A percentile compares a stretch with the other conserved stretches of the same genome.
Conservation (phyloP, 2,797 vertebrate genomes). For the Aphelocoma californica region DNA sequence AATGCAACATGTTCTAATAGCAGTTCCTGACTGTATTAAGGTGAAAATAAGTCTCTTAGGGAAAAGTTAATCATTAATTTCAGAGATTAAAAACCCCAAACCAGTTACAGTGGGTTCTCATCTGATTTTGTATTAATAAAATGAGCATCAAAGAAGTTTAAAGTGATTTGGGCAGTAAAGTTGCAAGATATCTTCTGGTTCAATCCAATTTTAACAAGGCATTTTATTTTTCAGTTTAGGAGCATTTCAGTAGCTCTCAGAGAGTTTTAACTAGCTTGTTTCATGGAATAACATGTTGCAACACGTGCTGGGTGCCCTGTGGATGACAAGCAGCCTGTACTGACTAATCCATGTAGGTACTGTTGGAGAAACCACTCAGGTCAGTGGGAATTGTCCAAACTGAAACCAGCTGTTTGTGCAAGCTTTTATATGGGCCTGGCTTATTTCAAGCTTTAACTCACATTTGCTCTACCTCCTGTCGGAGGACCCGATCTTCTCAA, state of each 20-base stretch:
- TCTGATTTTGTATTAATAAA: background rate
- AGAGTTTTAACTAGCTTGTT: constrained; percentile 36
- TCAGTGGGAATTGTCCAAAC: background rate
- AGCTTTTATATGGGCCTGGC: background rate
- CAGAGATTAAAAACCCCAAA: background rate
- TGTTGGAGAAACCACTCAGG: background rate
- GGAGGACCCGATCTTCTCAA: background rate
- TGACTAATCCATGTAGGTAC: background rate
- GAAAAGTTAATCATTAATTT: background rate
- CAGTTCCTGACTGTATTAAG: background rate
- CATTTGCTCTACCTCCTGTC: background rate
- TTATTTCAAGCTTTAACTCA: background rate
- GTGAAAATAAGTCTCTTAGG: background rate
- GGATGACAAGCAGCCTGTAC: background rate
- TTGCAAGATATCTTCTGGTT: background rate
- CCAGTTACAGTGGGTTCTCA: background rate
- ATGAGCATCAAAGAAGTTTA: background rate
- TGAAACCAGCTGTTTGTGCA: background rate
- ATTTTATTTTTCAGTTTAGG: background rate
- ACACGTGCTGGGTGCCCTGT: background rate
- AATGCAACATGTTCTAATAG: background rate
- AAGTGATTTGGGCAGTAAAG: constrained; percentile 1
- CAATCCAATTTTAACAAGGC: background rate
- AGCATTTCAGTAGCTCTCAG: constrained; percentile 30
- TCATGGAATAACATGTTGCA: background rate